Evolutionary conservation across 2,113 vertebrate species (phyloP), one percentile per base, ranked within the genome.

Genomic region (Thalassarche chlororhynchos): DNA sequence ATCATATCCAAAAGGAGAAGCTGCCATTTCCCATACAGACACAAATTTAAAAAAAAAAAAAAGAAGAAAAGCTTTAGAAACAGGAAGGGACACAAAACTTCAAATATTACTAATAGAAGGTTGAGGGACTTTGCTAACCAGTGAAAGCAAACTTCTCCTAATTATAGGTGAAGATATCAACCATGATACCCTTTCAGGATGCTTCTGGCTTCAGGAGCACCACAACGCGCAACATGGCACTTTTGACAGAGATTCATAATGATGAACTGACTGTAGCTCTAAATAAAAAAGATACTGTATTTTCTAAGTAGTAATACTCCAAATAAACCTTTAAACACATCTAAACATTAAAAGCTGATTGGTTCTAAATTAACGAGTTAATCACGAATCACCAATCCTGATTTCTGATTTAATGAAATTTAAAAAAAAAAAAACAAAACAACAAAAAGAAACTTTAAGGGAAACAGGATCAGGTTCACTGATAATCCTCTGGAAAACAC

Each of bases 201-300:
- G 12, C 31, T 91, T 62, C 40, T 57, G 57, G 49, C 36, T 88
- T 20, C 64, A 71, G 42, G 16, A 58, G n/a, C 18, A 85, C 8
- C 34, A 29, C 19, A 83, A 19, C 1, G 0, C 0, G 1, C 25
- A 77, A 44, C 31, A 40, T 6, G 20, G 13, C 20, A 42, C 69
- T 71, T 80, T 57, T 51, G 38, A 49, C 46, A 82, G 77, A 70
- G 17, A 64, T 54, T 75, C 6, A 18, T 29, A 82, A 62, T 23
- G 29, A 65, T 47, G 28, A 84, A 77, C 14, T 23, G 36, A 32
- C 55, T 75, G 31, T 2, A 78, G 25, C 13, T 69, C 51, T 81
- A 52, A 81, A 57, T n/a, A 44, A 80, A 89, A 90, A 77, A 36
- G 12, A 38, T 26, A 51, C 6, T 46, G 5, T n/a, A 42, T 66